Evolutionary conservation across 2,113 vertebrate species (phyloP).

Genomic region (Larimichthys crocea): DNA sequence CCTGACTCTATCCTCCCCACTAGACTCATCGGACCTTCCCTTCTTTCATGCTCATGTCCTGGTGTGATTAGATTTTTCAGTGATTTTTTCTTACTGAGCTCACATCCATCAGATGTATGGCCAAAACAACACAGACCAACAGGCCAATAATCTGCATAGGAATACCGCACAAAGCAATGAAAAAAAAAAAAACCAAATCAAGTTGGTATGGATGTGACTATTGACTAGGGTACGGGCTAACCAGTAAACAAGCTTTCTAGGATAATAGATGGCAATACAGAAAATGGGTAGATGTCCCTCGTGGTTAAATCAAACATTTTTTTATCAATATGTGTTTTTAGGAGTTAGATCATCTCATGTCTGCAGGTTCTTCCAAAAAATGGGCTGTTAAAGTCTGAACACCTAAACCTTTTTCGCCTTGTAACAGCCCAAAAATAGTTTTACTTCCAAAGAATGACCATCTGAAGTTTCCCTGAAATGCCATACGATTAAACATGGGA

Average conservation of each 20-base stretch:
- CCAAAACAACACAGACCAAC: slow-evolving; percentile 33
- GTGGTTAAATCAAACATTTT: neutral
- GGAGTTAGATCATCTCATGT: neutral
- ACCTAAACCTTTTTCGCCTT: slow-evolving; percentile 12
- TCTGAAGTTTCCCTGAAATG: slow-evolving; percentile 39
- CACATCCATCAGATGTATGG: slow-evolving; percentile 1
- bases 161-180: slow-evolving; percentile 20
- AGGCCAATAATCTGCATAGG: slow-evolving; percentile 19
- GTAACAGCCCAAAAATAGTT: slow-evolving; percentile 17
- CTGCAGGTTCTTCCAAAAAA: neutral
- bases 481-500: slow-evolving; percentile 24
- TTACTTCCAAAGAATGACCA: neutral
- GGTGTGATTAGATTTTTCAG: slow-evolving; percentile 32
- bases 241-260: slow-evolving; percentile 11
- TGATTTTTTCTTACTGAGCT: neutral
- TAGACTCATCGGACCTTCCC: neutral
- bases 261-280: neutral
- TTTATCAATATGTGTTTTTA: neutral
- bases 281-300: neutral
- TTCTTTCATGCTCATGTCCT: slow-evolving; percentile 26
- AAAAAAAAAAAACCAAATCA: slow-evolving; percentile 53
- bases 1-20: neutral
- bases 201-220: slow-evolving; percentile 35
- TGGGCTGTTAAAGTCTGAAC: neutral
- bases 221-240: slow-evolving; percentile 26